A percentile compares a stretch with the other conserved stretches of the same genome.
phyloP scores from a whole-genome alignment of 2,797 vertebrate species.

The Saxicola maurus region DNA sequence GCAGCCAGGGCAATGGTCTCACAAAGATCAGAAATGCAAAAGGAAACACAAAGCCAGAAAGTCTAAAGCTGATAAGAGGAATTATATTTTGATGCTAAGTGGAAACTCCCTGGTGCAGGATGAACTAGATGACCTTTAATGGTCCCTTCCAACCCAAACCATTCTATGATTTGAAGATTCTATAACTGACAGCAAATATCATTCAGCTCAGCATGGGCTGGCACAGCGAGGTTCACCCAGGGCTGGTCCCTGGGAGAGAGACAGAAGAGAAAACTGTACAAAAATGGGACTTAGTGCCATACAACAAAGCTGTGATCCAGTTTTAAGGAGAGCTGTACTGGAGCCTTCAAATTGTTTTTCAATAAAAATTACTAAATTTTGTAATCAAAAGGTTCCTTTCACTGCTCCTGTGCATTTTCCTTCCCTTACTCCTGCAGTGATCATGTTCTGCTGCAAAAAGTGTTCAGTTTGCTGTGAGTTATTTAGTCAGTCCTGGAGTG shows the following conservation, averaged over 20 bases:
- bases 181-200: not conserved
- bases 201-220: not conserved
- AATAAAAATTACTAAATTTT: not conserved
- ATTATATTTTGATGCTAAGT: not conserved
- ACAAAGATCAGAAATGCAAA: not conserved
- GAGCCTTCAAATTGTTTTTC: not conserved
- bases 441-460: not conserved
- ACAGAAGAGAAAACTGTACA: not conserved
- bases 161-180: not conserved
- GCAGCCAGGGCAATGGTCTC: not conserved
- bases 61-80: not conserved
- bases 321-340: not conserved
- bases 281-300: not conserved
- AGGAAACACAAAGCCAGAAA: not conserved
- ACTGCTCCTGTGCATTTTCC: not conserved
- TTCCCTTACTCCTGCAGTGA: not conserved
- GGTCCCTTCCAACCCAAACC: not conserved
- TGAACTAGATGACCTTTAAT: not conserved
- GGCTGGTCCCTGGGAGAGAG: not conserved
- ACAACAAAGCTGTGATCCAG: not conserved
- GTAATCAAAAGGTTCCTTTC: not conserved
- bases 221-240: accelerated
- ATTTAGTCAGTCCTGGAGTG: not conserved
- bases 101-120: not conserved
- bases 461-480: not conserved